Evolutionary conservation across 2,113 vertebrate species (phyloP), one percentile per base, ranked within the genome.

Genomic region (Grammomys dolichurus): DNA sequence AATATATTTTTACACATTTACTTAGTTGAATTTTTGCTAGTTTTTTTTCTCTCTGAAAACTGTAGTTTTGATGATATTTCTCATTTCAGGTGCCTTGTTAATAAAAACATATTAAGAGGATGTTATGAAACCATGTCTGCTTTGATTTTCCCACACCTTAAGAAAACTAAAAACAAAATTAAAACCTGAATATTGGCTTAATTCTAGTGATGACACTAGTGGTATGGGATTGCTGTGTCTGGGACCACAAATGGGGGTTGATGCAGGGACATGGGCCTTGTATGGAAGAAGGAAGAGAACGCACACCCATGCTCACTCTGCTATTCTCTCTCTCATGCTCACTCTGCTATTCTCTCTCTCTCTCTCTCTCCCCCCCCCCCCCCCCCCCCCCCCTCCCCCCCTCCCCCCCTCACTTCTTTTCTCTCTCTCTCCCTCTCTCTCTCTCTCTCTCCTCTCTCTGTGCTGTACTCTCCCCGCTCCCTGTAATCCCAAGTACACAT

Each of bases 11-110:
- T 93, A 80, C 85, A 77, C 9, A 87, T 60, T 82, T 95, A 84
- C 70, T 96, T 96, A 89, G 77, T 96, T 93, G 69, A 91, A 90
- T 95, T 96, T 97, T 96, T 94, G 48, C 87, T 85, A 70, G 60
- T 3, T 84, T 75, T 95, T 96, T 97, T 93, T 5, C 31, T 11
- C 65, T 96, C 12, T 2, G 67, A 90, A 17, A 56, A 24, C n/a
- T 82, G 70, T 93, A 84, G 40, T 69, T 89, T 95, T 86, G 80
- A 65, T 67, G 48, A n/a, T 90, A 67, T 82, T 96, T 95, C 67
- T 95, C 10, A 87, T 92, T 92, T 93, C 58, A 87, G 72, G 86
- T 97, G 43, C 86, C 73, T 96, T 93, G 14, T 96, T 93, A 95
- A 89, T 92, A 90, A 96, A 92, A 95, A 72, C 46, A 80, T 89